Conservation (phyloP, 2,797 vertebrate genomes). For the Falco cherrug region DNA sequence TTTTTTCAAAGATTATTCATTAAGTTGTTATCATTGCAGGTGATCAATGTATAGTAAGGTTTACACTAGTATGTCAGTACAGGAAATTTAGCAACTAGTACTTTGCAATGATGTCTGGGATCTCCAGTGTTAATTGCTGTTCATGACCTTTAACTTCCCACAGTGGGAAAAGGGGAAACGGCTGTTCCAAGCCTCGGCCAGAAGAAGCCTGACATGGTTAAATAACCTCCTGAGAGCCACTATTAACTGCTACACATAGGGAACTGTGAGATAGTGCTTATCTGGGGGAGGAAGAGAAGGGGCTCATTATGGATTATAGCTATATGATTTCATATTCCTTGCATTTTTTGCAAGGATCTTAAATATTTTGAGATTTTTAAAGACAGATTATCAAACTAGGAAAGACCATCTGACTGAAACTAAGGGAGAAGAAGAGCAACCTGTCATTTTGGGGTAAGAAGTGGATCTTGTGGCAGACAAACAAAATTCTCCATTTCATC, state of each 20-base stretch:
- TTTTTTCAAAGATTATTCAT: background rate
- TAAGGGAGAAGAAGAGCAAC: background rate
- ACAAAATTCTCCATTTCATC: background rate
- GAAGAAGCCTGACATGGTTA: background rate
- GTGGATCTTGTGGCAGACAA: background rate
- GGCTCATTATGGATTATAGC: background rate
- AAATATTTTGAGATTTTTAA: background rate
- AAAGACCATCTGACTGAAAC: background rate
- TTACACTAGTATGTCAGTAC: background rate
- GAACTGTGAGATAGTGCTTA: background rate
- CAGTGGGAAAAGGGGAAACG: background rate
- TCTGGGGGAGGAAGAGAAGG: background rate
- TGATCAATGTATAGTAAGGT: background rate
- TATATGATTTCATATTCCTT: background rate
- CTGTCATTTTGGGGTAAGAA: background rate
- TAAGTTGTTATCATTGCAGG: background rate
- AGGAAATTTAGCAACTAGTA: background rate
- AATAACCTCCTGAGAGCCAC: background rate
- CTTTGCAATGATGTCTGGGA: background rate
- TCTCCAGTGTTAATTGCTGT: background rate
- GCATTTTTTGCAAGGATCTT: background rate
- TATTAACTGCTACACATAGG: background rate
- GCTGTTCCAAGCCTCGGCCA: background rate
- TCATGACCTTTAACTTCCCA: background rate
- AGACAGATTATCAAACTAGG: background rate